These are phyloP conservation scores for Vulpes vulpes DNA, from an alignment of 2,113 vertebrate species.

Conservation along the genomic window DNA sequence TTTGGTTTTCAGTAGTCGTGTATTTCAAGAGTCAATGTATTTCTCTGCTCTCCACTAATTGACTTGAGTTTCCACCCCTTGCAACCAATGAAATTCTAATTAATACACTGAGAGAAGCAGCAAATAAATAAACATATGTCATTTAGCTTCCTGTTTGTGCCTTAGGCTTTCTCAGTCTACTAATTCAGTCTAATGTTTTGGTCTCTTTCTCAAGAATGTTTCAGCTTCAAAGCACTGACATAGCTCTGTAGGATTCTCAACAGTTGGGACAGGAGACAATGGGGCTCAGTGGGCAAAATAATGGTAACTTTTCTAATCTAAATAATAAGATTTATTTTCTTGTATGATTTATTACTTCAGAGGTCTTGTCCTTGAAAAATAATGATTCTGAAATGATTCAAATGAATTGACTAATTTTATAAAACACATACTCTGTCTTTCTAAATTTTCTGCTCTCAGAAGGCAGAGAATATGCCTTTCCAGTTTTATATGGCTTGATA, in stretches of 20 bases:
- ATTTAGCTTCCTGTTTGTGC: not conserved
- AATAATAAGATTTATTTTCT: not conserved
- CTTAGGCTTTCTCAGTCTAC: slow-evolving; percentile 10
- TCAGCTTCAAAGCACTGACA: not conserved
- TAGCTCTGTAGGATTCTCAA: not conserved
- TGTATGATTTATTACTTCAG: not conserved
- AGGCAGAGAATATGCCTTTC: slow-evolving; percentile 30
- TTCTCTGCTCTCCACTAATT: not conserved
- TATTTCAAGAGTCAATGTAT: not conserved
- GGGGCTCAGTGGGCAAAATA: not conserved
- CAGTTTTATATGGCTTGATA: not conserved
- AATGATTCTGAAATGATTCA: not conserved
- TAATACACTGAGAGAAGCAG: not conserved
- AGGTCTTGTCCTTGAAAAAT: not conserved
- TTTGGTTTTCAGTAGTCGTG: not conserved
- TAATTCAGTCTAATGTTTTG: slow-evolving; percentile 22
- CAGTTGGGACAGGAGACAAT: not conserved
- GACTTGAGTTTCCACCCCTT: not conserved
- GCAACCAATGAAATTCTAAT: not conserved
- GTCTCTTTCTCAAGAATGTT: not conserved
- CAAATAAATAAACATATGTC: not conserved
- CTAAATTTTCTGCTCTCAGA: not conserved
- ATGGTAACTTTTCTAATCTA: not conserved
- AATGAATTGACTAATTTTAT: not conserved
- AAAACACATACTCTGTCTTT: not conserved